A percentile compares a stretch with the other conserved stretches of the same genome.
Evolutionary conservation across 1,140 invertebrate species (phyloP).

Genomic region (Diprion similis): DNA sequence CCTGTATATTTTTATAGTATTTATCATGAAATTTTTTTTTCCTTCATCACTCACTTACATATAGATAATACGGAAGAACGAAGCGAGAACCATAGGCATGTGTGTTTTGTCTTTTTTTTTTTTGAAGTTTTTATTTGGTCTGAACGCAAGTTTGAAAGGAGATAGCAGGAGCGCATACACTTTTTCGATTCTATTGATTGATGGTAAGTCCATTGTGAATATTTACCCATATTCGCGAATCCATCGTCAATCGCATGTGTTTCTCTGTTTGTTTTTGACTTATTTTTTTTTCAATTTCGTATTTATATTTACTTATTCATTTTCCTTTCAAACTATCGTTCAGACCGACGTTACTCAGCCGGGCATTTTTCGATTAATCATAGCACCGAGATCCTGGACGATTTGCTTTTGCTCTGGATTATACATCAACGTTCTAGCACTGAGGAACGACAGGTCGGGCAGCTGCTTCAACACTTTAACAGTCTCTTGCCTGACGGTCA

Average conservation of each 20-base stretch:
- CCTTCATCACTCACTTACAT: neutral
- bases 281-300: neutral
- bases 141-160: constrained; percentile 50
- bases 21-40: neutral
- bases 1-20: neutral
- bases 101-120: neutral
- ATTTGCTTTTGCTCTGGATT: constrained; percentile 58
- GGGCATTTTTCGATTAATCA: constrained; percentile 61
- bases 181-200: neutral
- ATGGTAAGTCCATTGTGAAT: neutral
- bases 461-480: constrained; percentile 54
- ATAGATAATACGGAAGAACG: neutral
- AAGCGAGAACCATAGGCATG: no score
- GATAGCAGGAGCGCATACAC: constrained; percentile 12
- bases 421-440: constrained; percentile 54
- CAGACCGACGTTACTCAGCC: constrained; percentile 63
- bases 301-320: constrained; percentile 5
- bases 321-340: constrained; percentile 51
- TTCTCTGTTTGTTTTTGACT: neutral
- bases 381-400: constrained; percentile 54
- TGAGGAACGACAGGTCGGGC: constrained; percentile 56
- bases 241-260: no score
- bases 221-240: neutral
- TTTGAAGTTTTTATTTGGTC: constrained; percentile 29
- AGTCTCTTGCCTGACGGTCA: constrained; percentile 50